Conservation (phyloP, 2,888 invertebrate species). For the Drosophila recens region DNA sequence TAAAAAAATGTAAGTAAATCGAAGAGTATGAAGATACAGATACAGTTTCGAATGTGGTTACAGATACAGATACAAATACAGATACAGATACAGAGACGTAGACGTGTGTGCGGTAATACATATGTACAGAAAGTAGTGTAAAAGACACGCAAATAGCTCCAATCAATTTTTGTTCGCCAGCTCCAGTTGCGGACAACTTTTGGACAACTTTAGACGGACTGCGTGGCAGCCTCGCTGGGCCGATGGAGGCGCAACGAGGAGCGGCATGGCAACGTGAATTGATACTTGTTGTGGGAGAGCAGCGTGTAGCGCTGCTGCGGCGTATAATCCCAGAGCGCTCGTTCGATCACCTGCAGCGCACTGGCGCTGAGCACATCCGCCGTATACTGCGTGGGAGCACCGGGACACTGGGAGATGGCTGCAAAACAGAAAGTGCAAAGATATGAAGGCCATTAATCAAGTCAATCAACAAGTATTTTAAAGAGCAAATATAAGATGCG, state of each 20-base stretch:
- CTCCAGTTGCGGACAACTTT: neutral
- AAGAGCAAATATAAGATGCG: no score
- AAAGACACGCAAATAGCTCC: conserved; percentile 39
- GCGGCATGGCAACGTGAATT: conserved; percentile 85
- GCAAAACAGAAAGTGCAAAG: neutral
- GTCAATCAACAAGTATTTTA: no score
- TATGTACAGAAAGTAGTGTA: conserved; percentile 55
- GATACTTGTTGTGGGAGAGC: conserved; percentile 83
- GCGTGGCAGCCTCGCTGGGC: conserved; percentile 64
- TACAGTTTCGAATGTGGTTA: conserved; percentile 23
- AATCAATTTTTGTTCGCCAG: conserved; percentile 23
- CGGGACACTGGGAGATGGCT: conserved; percentile 85
- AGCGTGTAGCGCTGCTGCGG: conserved; percentile 86
- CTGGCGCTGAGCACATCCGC: conserved; percentile 88
- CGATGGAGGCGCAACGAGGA: conserved; percentile 83
- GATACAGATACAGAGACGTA: conserved; percentile 21
- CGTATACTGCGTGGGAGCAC: conserved; percentile 89
- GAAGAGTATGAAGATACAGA: conserved; percentile 27
- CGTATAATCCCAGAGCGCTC: conserved; percentile 87
- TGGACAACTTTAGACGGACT: conserved; percentile 61
- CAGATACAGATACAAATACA: conserved; percentile 23
- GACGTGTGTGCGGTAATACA: conserved; percentile 32
- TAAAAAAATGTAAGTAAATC: conserved; percentile 28
- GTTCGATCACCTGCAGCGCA: conserved; percentile 88
- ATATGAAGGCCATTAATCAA: no score